Evolutionary conservation across 1,140 invertebrate genomes (phyloP), one percentile per base, ranked within the genome.

Genomic region (Penaeus vannamei): DNA sequence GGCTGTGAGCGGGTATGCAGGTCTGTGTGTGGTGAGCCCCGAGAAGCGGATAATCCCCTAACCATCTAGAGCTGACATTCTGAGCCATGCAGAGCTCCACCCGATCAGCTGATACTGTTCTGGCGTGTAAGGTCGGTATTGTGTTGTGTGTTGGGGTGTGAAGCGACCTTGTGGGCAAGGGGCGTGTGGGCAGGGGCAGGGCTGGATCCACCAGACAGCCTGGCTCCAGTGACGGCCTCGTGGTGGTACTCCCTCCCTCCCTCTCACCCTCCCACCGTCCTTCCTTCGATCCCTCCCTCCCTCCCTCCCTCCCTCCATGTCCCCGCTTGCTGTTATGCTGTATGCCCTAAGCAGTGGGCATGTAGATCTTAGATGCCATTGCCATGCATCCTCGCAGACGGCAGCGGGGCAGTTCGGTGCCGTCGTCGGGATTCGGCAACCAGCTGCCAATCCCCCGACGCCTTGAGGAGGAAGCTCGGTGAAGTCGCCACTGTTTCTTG

Each of bases 161-260:
- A 23, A 87, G 86, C 79, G 79, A 42, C 79, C 80, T 69, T 66
- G 59, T 22, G 60, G 76, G 42, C 20, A 46, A 61, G 87, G 80
- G 66, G 82, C 22, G 80, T 60, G 42, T 76, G 86, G 64, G 77
- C 60, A 64, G 36, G 76, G 60, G 59, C 79, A 60, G 80, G 23
- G 80, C 80, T 87, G 86, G 64, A 76, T 83, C 79, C 86, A 87
- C 86, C 86, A 87, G 86, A 87, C 86, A 87, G 86, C 86, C 80
- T 87, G 86, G 86, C 86, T 87, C 86, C 86, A 87, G 86, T 66
- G 77, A 42, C 79, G 62, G 53, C 53, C 53, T 53, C 53, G 53
- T 53, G 53, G 23, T 32, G 23, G 23, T 69, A 14, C 32, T 32
- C 32, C 66, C 32, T 72, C 66, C 32, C 66, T 72, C 66, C 32